Base-by-base conservation (phyloP, 2,888 invertebrate genomes). In the Pyrrhosoma nymphula region DNA sequence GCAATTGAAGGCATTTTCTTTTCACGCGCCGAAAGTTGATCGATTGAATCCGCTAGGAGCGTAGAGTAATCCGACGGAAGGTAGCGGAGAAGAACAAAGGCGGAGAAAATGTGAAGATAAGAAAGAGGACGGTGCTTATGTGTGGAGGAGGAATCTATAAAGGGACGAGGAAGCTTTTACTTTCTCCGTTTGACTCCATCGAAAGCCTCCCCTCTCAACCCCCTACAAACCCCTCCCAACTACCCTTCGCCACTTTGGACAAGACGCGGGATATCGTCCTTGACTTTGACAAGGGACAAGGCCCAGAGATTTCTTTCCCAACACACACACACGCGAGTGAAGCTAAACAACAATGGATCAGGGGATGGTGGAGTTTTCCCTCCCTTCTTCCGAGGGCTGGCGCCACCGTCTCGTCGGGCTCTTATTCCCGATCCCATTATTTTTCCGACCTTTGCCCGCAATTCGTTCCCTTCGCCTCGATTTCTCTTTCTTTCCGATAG, bases 211-310 rank as follows among this genome's bases (percentile, higher is more conserved):
- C 3, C 35, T 35, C 69, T 60, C 69, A 26, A 4, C 16, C 60
- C 20, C 60, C 60, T 47, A 2, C 47, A 47, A 47, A 4, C 47
- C 60, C 6, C n/a, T n/a, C 69, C 3, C n/a, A n/a, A n/a, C n/a
- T n/a, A n/a, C n/a, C 35, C 23, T 82, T 82, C 82, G 82, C 82
- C 14, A 35, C 26, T 82, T n/a, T 30, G 82, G 82, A 14, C 30
- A 30, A 35, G 82, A 82, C 82, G 35, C 82, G 82, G 82, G 82
- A 82, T 35, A 82, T 82, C 82, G 82, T 35, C 82, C 82, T 82
- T 82, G 82, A 82, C 82, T 82, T 82, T 82, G 82, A 82, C 82
- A n/a, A 82, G 35, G 82, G 82, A 82, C 82, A 16, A 82, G 35
- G 14, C n/a, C n/a, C n/a, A 1, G 69, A 69, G 30, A 69, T 69